These are phyloP conservation scores for Diogma glabrata DNA, from an alignment of 2,888 invertebrate species.

Conservation along the genomic window DNA sequence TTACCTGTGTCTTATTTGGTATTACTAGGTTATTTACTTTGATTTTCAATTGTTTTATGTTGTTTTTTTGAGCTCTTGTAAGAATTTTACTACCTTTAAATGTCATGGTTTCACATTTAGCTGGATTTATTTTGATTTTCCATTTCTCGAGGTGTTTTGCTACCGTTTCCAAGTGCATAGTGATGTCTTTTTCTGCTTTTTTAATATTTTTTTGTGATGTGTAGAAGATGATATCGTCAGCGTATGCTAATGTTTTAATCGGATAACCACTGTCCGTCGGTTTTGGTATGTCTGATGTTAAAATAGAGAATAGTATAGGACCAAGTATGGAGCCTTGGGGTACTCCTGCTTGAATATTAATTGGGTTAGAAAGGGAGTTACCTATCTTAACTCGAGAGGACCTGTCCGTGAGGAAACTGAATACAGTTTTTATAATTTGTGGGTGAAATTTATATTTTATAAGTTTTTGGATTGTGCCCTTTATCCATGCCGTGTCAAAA, in stretches of 20 bases:
- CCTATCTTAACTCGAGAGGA: background rate
- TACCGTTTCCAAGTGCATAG: background rate
- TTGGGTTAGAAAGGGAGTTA: background rate
- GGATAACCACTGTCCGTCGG: background rate
- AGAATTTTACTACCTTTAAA: background rate
- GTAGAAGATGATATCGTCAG: conserved; percentile 5
- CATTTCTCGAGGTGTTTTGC: background rate
- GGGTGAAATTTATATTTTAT: background rate
- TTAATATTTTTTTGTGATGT: background rate
- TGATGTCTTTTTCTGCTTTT: background rate
- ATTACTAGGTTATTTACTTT: background rate
- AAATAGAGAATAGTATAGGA: background rate
- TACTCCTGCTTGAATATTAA: background rate
- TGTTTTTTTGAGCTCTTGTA: background rate
- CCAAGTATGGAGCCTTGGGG: background rate
- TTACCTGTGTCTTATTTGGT: background rate
- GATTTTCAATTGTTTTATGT: background rate
- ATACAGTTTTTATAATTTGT: background rate
- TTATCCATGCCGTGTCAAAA: conserved; percentile 8
- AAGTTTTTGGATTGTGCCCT: conserved; percentile 4
- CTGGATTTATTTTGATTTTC: background rate
- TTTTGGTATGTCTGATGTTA: background rate
- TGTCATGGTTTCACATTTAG: background rate
- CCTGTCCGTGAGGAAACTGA: background rate
- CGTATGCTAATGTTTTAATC: background rate